These are phyloP conservation scores for Aix galericulata DNA, from an alignment of 2,113 vertebrate species.

Conservation along the genomic window DNA sequence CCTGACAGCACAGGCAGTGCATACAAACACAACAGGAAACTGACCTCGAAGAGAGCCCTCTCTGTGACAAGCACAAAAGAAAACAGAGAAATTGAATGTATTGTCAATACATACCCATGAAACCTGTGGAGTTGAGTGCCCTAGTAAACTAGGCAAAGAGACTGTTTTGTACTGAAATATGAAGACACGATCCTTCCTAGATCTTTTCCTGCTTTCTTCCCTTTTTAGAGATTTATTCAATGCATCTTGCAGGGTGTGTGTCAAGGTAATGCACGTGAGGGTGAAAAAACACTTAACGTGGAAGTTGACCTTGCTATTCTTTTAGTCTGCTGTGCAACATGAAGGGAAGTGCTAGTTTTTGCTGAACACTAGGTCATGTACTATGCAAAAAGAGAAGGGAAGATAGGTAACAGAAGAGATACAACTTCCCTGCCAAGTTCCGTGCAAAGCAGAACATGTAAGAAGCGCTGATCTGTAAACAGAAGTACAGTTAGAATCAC, in stretches of 20 bases:
- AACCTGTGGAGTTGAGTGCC: background rate
- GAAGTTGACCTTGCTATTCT: background rate
- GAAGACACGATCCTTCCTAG: background rate
- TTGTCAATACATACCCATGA: background rate
- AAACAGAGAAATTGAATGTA: background rate
- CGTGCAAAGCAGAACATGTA: background rate
- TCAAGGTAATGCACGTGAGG: background rate
- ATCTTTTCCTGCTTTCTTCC: background rate
- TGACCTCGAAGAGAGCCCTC: background rate
- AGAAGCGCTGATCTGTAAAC: background rate
- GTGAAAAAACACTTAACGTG: background rate
- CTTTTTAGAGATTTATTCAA: background rate
- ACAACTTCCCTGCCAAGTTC: background rate
- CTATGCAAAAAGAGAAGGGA: background rate
- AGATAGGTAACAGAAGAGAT: background rate
- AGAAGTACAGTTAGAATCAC: background rate
- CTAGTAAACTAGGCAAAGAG: background rate
- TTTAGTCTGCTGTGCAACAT: background rate
- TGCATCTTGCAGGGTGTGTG: background rate
- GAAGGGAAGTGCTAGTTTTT: background rate
- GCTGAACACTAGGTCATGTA: background rate
- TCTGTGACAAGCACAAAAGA: background rate
- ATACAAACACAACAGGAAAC: accelerated
- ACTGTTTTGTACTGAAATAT: background rate
- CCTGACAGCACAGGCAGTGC: background rate